phyloP scores from a whole-genome alignment of 2,797 vertebrate species.

The Myoxocephalus aenaeus region DNA sequence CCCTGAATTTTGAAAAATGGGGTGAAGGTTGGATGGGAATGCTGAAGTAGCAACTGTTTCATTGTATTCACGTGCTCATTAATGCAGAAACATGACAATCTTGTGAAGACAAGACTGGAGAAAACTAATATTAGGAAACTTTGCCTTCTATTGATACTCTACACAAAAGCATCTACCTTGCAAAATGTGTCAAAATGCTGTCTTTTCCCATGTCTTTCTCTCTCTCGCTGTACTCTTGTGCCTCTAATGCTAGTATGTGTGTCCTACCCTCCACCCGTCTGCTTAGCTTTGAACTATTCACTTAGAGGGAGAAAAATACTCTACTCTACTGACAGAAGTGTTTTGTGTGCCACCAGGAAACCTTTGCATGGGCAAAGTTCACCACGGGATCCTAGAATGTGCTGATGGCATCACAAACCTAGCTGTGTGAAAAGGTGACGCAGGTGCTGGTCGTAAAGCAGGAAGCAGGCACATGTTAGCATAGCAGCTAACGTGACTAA shows the following conservation, averaged over 20 bases:
- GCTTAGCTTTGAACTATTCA: neutral
- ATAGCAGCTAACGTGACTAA: neutral
- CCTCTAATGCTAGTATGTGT: neutral
- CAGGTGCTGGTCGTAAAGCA: neutral
- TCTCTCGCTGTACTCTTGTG: neutral
- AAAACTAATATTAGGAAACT: neutral
- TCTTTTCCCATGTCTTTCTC: neutral
- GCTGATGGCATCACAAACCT: neutral
- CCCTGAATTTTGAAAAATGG: slow-evolving; percentile 2
- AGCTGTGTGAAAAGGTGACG: neutral
- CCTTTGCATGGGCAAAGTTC: neutral
- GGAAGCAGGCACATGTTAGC: neutral
- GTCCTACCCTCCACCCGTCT: neutral
- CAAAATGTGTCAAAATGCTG: neutral
- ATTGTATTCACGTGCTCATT: slow-evolving; percentile 4
- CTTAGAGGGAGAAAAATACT: neutral
- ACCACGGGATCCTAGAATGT: neutral
- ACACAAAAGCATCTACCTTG: neutral
- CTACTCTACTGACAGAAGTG: neutral
- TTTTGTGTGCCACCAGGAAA: neutral
- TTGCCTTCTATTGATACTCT: neutral
- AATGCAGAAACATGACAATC: neutral
- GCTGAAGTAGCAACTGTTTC: slow-evolving; percentile 4
- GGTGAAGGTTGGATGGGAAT: neutral
- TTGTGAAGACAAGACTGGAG: neutral